Evolutionary conservation across 2,888 invertebrate species (phyloP), one percentile per base, ranked within the genome.

Genomic region (Branchellion lobata): DNA sequence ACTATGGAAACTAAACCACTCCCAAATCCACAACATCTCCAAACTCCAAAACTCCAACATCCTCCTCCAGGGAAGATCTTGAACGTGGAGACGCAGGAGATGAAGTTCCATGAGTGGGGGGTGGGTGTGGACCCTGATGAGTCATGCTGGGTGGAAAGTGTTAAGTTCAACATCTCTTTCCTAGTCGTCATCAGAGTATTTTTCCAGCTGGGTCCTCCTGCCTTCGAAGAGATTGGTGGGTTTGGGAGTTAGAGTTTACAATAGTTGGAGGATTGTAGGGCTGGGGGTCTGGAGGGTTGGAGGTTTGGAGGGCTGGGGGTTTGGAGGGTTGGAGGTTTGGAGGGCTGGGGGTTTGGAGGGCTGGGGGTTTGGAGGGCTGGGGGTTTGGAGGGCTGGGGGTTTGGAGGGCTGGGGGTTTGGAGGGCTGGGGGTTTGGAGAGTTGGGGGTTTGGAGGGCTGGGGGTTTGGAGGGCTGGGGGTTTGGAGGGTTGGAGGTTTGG

Each of bases 1-100:
- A n/a, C n/a, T n/a, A n/a, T n/a, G n/a, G n/a, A n/a, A n/a, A n/a
- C n/a, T n/a, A n/a, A n/a, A n/a, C n/a, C n/a, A n/a, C n/a, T n/a
- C n/a, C n/a, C n/a, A n/a, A n/a, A n/a, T n/a, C n/a, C n/a, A n/a
- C n/a, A n/a, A n/a, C n/a, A n/a, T n/a, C n/a, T n/a, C n/a, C n/a
- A n/a, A n/a, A n/a, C n/a, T n/a, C n/a, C n/a, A n/a, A n/a, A n/a
- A n/a, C n/a, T n/a, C n/a, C n/a, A n/a, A n/a, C n/a, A n/a, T n/a
- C n/a, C n/a, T n/a, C n/a, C n/a, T n/a, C n/a, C 81, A 86, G 86
- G 86, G 34, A 83, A 83, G 1, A 83, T 86, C 14, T 77, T 86
- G 47, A 86, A 85, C 80, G 84, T 86, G 33, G 86, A 86, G 75
- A 84, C 86, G 0, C 85, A 84, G 72, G 84, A 83, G 65, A 83